Evolutionary conservation across 2,797 vertebrate genomes (phyloP).

Genomic region (Ctenosaura bakeri): DNA sequence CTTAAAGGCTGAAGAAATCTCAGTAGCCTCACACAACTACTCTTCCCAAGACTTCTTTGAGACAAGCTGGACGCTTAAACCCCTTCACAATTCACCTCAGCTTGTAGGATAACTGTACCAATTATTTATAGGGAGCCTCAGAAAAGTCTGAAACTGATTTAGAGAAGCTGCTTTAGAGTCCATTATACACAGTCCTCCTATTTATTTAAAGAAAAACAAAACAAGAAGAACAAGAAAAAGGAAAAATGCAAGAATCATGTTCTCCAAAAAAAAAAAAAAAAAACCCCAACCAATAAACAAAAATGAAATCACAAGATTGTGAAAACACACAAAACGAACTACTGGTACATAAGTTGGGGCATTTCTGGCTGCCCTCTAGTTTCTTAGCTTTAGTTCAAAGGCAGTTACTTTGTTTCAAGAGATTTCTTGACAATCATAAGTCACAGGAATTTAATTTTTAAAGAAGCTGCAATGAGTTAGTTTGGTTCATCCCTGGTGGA

Average conservation of each 20-base stretch:
- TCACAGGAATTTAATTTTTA: neutral
- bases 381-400: slow-evolving; percentile 17
- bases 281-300: too few relatives aligned
- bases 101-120: neutral
- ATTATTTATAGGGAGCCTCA: neutral
- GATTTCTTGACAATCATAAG: neutral
- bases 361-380: neutral
- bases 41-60: neutral
- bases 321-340: neutral
- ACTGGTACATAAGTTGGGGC: neutral
- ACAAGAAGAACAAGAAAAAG: neutral
- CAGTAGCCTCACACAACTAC: neutral
- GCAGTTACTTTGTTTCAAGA: neutral
- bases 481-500: neutral
- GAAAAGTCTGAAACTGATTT: neutral
- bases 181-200: neutral
- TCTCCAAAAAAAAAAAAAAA: neutral
- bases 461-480: neutral
- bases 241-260: neutral
- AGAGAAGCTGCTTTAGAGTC: neutral
- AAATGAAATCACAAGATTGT: neutral
- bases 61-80: neutral
- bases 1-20: neutral
- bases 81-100: neutral
- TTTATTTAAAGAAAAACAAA: neutral